Evolutionary conservation across 2,113 vertebrate genomes (phyloP).

Genomic region (Gorsachius goisagi): DNA sequence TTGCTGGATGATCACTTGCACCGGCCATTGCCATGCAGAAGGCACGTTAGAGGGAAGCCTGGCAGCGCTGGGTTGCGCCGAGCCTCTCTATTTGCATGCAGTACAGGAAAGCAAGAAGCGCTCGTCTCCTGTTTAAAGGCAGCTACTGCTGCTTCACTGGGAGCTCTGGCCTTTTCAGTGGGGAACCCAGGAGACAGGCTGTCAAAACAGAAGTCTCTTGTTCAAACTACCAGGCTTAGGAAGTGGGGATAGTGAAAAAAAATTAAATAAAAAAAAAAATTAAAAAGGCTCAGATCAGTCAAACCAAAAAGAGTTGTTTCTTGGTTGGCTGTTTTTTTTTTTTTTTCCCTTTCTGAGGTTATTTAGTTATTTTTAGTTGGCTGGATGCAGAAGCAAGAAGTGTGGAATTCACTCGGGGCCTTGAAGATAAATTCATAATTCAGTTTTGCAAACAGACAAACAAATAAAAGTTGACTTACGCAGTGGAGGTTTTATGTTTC

Average conservation of each 20-base stretch:
- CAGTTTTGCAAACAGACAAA: slow-evolving; percentile 59
- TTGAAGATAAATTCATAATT: slow-evolving; percentile 68
- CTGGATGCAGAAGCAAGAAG: not conserved
- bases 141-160: slow-evolving; percentile 66
- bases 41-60: not conserved
- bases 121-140: slow-evolving; percentile 59
- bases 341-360: not conserved
- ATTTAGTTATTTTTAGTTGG: slow-evolving; percentile 46
- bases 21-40: not conserved
- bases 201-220: slow-evolving; percentile 72
- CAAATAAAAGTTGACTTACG: slow-evolving; percentile 55
- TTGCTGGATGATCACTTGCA: not conserved
- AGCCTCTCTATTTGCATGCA: slow-evolving; percentile 67
- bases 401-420: slow-evolving; percentile 16
- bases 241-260: not conserved
- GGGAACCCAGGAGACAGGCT: slow-evolving; percentile 69
- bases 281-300: not conserved
- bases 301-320: not conserved
- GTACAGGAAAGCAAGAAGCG: slow-evolving; percentile 36
- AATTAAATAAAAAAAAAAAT: not conserved
- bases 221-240: slow-evolving; percentile 45
- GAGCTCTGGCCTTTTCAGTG: slow-evolving; percentile 75
- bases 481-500: slow-evolving; percentile 27
- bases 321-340: not conserved
- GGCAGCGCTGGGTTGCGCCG: not conserved